Evolutionary conservation across 2,113 vertebrate species (phyloP).

Genomic region (Pampusana beccarii): DNA sequence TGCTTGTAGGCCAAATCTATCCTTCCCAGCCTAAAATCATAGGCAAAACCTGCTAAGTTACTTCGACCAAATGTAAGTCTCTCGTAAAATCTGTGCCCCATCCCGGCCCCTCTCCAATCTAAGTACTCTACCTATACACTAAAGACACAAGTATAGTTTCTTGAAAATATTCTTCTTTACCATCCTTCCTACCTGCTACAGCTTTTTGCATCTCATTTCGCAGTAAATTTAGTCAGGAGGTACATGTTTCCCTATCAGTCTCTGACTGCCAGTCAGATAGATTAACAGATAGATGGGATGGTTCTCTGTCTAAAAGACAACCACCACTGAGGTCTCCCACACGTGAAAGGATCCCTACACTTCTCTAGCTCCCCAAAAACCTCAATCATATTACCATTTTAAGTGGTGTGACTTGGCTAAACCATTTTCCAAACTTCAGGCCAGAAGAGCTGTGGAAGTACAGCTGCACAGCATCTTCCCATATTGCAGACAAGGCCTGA

Average conservation of each 20-base stretch:
- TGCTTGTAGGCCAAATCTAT: background rate
- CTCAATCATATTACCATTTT: background rate
- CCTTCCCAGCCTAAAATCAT: background rate
- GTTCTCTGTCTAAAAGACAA: background rate
- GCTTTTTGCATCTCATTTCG: background rate
- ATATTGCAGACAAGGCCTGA: background rate
- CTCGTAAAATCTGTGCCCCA: background rate
- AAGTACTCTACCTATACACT: background rate
- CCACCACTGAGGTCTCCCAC: background rate
- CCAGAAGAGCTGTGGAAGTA: background rate
- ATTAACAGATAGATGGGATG: background rate
- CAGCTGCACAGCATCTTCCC: slow-evolving; percentile 12
- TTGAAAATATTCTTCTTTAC: background rate
- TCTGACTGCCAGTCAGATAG: background rate
- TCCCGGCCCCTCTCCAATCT: background rate
- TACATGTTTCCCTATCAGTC: background rate
- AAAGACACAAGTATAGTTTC: background rate
- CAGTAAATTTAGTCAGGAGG: background rate
- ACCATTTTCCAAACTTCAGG: background rate
- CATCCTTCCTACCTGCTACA: background rate
- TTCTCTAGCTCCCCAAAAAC: background rate
- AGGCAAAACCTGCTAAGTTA: background rate
- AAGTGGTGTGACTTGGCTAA: background rate
- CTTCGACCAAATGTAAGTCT: background rate
- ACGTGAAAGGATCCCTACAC: background rate